Base-by-base conservation (phyloP, 2,888 invertebrate species). In the Anthrax anthrax region DNA sequence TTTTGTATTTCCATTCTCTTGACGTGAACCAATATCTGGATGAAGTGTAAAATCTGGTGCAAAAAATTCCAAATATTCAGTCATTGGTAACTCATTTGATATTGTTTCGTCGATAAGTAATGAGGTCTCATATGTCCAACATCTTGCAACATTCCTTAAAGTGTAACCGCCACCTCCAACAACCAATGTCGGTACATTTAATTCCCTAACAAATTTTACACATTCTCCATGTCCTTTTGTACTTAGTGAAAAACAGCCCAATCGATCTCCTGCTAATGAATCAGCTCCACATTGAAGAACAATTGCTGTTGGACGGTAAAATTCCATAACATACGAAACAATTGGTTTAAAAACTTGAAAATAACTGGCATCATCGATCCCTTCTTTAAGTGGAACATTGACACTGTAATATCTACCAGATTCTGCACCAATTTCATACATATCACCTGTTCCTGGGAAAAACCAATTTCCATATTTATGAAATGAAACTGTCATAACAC, bases 401-500 rank as follows among this genome's bases (percentile, higher is more conserved):
- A 99, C 89, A 0, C 96, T 95, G 64, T 97, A 98, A 64, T 94
- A 95, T 44, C 91, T 74, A 0, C 97, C 97, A 60, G 86, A 86
- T 64, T 96, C 96, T 0, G 91, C 87, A 1, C 98, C 98, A 43
- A 95, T 81, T 70, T 98, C 97, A 65, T 92, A 95, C 95, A 97
- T 96, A 65, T 96, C 95, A 0, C 97, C 97, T 0, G 97, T 98
- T 0, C 97, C 96, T 1, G 97, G 97, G 63, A 97, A 98, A 67
- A 96, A 97, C 60, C 86, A 90, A 60, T 92, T 92, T 2, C 97
- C 97, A 62, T 95, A 97, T 70, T 97, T 97, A 63, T 98, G 98
- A 66, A 98, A 97, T 40, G 95, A 96, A 2, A 97, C 95, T 0
- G 98, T 98, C 97, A 98, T 98, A 0, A 98, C 97, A 50, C 97